phyloP scores from a whole-genome alignment of 1,140 invertebrate genomes.

The Odontomachus brunneus region DNA sequence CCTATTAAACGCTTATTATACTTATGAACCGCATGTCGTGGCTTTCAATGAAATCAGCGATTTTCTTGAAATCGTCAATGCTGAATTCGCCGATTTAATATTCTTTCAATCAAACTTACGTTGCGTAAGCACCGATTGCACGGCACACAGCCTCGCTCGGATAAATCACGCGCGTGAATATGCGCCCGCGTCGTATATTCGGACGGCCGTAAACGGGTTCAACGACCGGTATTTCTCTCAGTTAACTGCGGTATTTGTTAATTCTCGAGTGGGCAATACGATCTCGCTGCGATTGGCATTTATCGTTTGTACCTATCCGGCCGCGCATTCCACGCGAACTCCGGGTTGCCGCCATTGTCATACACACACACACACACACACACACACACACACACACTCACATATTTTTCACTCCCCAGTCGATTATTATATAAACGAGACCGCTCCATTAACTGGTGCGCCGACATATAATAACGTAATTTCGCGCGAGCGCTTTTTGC shows the following conservation, averaged over 20 bases:
- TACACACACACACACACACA: too few relatives aligned
- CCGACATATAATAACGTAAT: conserved; percentile 49
- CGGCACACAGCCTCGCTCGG: background rate
- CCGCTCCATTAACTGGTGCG: conserved; percentile 21
- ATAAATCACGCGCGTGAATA: conserved; percentile 5
- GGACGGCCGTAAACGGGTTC: background rate
- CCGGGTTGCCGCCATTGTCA: conserved; percentile 34
- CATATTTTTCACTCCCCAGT: conserved; percentile 43
- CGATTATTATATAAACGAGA: conserved; percentile 54
- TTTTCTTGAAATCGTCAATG: too few relatives aligned
- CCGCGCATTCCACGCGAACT: conserved; percentile 49
- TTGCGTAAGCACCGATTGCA: background rate
- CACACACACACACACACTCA: too few relatives aligned
- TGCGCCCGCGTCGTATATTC: background rate
- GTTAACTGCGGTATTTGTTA: conserved; percentile 34
- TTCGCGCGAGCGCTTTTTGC: background rate
- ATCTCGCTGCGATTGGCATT: conserved; percentile 25
- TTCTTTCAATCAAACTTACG: too few relatives aligned
- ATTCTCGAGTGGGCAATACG: conserved; percentile 30
- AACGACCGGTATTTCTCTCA: background rate
- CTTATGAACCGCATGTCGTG: too few relatives aligned
- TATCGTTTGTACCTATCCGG: conserved; percentile 52
- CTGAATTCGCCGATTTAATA: too few relatives aligned
- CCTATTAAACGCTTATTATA: too few relatives aligned
- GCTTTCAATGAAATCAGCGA: too few relatives aligned